phyloP scores from a whole-genome alignment of 2,888 invertebrate genomes.

The Tolmerus cingulatus region DNA sequence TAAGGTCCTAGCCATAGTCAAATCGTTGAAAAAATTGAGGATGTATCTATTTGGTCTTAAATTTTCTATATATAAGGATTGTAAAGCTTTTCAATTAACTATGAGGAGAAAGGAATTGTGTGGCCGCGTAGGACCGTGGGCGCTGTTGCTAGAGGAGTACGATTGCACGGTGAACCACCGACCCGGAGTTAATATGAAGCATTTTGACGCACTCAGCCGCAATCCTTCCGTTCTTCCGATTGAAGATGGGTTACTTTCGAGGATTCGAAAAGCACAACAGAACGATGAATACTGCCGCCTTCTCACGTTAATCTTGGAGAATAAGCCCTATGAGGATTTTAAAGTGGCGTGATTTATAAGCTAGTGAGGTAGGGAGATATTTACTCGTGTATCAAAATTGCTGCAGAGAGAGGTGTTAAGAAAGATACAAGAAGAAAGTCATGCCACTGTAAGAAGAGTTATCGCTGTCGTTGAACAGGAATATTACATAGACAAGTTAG shows the following conservation, averaged over 20 bases:
- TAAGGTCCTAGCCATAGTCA: neutral
- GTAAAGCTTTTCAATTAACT: neutral
- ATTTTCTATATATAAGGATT: neutral
- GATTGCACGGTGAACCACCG: conserved; percentile 1
- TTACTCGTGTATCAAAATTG: conserved; percentile 34
- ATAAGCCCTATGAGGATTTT: conserved; percentile 42
- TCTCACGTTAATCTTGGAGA: conserved; percentile 34
- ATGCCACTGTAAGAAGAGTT: conserved; percentile 34
- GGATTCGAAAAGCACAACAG: conserved; percentile 39
- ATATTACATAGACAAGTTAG: neutral
- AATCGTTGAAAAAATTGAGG: neutral
- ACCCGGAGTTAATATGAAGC: neutral
- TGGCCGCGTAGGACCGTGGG: neutral
- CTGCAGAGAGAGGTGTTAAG: conserved; percentile 29
- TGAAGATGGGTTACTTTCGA: neutral
- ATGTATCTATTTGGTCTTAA: neutral
- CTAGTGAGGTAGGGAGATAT: conserved; percentile 36
- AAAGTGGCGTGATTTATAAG: conserved; percentile 41
- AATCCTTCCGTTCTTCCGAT: neutral
- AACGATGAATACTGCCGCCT: conserved; percentile 35
- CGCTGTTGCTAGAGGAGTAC: neutral
- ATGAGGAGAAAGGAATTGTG: neutral
- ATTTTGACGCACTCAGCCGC: conserved; percentile 4
- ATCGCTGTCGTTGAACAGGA: neutral
- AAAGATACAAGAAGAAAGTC: conserved; percentile 18